Conservation (phyloP, 2,888 invertebrate genomes). For the Drosophila neutralis region DNA sequence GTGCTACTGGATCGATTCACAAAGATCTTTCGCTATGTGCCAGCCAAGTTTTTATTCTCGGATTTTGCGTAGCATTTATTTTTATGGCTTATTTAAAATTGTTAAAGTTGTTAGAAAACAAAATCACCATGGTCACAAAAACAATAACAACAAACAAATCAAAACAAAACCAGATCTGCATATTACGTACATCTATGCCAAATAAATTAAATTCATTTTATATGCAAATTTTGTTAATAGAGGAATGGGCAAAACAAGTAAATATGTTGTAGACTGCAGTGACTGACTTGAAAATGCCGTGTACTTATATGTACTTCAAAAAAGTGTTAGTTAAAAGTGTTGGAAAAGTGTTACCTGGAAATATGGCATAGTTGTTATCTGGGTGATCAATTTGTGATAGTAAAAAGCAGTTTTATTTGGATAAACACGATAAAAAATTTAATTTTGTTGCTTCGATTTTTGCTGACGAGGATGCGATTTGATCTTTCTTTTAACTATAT, state of each 20-base stretch:
- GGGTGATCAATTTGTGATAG: not conserved
- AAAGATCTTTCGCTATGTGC: constrained; percentile 88
- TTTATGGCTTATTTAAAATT: not conserved
- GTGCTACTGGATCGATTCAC: constrained; percentile 88
- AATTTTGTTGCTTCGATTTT: not conserved
- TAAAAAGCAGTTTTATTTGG: not conserved
- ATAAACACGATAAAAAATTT: not conserved
- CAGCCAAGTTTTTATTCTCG: constrained; percentile 88
- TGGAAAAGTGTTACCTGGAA: not conserved
- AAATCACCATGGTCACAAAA: not conserved
- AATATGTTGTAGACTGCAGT: not conserved
- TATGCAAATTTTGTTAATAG: constrained; percentile 9
- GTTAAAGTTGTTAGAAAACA: constrained; percentile 7
- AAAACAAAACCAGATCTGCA: not conserved
- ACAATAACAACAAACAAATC: too few relatives aligned
- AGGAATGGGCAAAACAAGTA: not conserved
- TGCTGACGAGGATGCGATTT: not conserved
- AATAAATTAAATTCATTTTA: constrained; percentile 11
- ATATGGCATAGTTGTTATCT: not conserved
- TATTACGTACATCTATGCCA: constrained; percentile 15
- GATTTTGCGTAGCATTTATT: constrained; percentile 84
- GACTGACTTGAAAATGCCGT: not conserved
- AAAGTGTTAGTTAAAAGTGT: too few relatives aligned
- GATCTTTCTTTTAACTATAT: not conserved
- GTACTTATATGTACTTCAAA: not conserved